Evolutionary conservation across 64 coral and sea anemone species (phyloP), one percentile per base, ranked within the genome.

Genomic region (Montipora efflorescens): DNA sequence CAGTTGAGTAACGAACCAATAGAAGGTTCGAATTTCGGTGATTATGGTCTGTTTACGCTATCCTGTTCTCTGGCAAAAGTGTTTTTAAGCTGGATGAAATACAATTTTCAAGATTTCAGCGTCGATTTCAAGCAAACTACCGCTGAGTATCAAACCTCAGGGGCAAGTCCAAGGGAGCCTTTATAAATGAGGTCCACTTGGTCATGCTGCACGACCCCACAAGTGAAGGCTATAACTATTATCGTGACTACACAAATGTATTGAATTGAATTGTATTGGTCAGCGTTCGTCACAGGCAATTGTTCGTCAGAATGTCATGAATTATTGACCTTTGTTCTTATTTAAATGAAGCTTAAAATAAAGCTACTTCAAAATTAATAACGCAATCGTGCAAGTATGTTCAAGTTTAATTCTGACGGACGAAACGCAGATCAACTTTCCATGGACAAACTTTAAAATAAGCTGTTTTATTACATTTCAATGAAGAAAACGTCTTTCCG

Each of bases 261-360:
- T 36, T 36, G 1, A 36, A 64, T 7, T 64, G 61, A 4, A 16
- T 12, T 64, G 8, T 3, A 64, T 4, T 64, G 4, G 53, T 64
- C 4, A 14, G 11, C 14, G 9, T 12, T 64, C 14, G 3, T 16
- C 11, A 57, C 53, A 8, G 53, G 53, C 6, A 57, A 12, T 64
- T 64, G 61, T 16, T 64, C 3, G 59, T 67, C 81, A 28, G 16
- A 23, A 36, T 36, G 59, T 84, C 16, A 46, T 10, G 8, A 47
- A 84, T 67, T 19, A 59, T 84, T 84, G 81, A 84, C 81, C 81
- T 84, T 67, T 84, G 58, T 3, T 67, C 58, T 16, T 16, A 57
- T 57, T 57, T 36, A 57, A 57, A 57, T 8, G 53, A 57, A 57
- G 53, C 53, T 57, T 57, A 57, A 57, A 57, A 57, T 57, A 57